phyloP scores from a whole-genome alignment of 2,113 vertebrate genomes.

The Piaya cayana region DNA sequence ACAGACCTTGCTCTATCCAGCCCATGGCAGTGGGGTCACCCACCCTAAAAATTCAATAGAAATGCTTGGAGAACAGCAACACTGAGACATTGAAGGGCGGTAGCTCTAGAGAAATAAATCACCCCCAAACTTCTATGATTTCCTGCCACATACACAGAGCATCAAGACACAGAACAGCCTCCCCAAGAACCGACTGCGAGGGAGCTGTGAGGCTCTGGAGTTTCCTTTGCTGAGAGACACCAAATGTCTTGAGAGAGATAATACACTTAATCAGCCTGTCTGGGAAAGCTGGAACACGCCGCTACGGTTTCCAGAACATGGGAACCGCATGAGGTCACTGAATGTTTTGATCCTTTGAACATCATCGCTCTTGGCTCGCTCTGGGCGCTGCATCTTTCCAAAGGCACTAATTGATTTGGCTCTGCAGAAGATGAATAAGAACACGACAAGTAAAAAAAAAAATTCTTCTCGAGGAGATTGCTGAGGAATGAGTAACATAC shows the following conservation, averaged over 20 bases:
- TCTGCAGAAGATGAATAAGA: slow-evolving; percentile 14
- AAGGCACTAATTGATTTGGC: slow-evolving; percentile 50
- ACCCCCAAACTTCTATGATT: background rate
- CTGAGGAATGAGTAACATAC: too few species aligned
- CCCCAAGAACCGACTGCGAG: background rate
- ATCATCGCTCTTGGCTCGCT: slow-evolving; percentile 28
- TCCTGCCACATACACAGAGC: background rate
- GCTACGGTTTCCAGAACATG: slow-evolving; percentile 8
- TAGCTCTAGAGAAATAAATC: slow-evolving; percentile 2
- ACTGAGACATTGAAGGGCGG: background rate
- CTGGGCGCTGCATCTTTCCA: slow-evolving; percentile 37
- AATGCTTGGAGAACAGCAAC: background rate
- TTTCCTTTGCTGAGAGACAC: slow-evolving; percentile 1
- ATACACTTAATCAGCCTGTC: background rate
- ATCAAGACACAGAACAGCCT: background rate
- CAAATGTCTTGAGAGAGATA: background rate
- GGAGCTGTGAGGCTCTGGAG: background rate
- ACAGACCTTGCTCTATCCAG: background rate
- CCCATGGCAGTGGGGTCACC: background rate
- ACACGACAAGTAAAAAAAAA: slow-evolving; percentile 5
- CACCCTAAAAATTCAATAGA: slow-evolving; percentile 9
- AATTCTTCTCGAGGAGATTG: too few species aligned
- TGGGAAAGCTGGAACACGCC: slow-evolving; percentile 9
- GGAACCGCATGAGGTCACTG: slow-evolving; percentile 38
- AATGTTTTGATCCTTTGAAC: slow-evolving; percentile 29